Base-by-base conservation (phyloP, 2,113 vertebrate species). In the Tyrannus savana region DNA sequence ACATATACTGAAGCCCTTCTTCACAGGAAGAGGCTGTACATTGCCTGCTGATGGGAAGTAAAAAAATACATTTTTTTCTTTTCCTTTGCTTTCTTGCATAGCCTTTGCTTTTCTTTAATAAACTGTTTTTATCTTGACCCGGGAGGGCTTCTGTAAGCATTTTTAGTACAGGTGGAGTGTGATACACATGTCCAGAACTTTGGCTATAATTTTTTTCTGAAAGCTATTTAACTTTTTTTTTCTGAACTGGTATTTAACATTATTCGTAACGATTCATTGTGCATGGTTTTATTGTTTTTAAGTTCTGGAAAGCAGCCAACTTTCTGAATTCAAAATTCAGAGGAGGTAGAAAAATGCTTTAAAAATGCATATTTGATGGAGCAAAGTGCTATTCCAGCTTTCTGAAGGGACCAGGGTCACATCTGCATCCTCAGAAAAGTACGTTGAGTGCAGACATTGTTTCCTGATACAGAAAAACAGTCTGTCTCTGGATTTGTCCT, bases 321-420 rank as follows among this genome's bases (percentile, higher is more conserved):
- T 86, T 39, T 89, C 67, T 90, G 71, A 82, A 96, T 96, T 96
- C n/a, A 95, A 85, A 95, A 97, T 97, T 97, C 95, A 91, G 66
- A 97, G 74, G 88, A 96, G 85, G 59, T 95, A 97, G 76, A 66
- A 96, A 94, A 96, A 93, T 93, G 77, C 76, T 95, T 97, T 96
- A 85, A 94, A 95, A 97, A 96, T 93, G 46, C 53, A 4, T 78
- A 71, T 96, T 95, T 95, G 66, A 72, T 96, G 68, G 47, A 92
- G 55, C 97, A 85, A 81, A 96, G 58, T 73, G 66, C 83, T 84
- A 3, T 68, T 89, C 83, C n/a, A 3, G 60, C 46, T 90, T 95
- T 97, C 78, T 87, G 89, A 95, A 93, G 91, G 91, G 21, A 3
- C 42, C 23, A 14, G 86, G 80, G 87, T 97, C 94, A 95, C 75